Base-by-base conservation (phyloP, 2,888 invertebrate genomes). In the Pachycephus smyrnensis region DNA sequence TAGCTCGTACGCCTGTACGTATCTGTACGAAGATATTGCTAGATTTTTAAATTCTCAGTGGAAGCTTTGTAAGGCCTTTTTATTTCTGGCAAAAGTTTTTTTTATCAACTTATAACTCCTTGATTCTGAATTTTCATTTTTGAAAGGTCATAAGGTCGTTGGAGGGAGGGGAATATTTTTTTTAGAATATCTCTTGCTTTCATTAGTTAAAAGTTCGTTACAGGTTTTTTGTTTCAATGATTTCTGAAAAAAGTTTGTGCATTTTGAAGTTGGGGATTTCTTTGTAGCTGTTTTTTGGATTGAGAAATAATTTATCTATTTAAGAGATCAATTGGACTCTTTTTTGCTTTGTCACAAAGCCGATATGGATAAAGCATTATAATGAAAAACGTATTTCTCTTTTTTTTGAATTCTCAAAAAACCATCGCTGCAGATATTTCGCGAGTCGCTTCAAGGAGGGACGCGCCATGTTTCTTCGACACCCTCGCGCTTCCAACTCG, bases 381-480 rank as follows among this genome's bases (percentile, higher is more conserved):
- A 23, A 55, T 9, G 23, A 37, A 55, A 55, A 55, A 15, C 9
- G 9, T 55, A 55, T 55, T 23, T 23, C 15, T 23, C 23, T 55
- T 36, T 55, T 55, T 23, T 6, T 2, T 23, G 1, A 55, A 55
- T 55, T 55, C 23, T 55, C n/a, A 23, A 30, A 40, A 77, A 75
- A 80, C 73, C 80, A 80, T 81, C 80, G 79, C 55, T 76, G 80
- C 77, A 69, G 78, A 80, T 84, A 82, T 84, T 84, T 85, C 77
- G 80, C 80, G 84, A 82, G 82, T 76, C 78, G 35, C 76, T 33
- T 12, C 9, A 31, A 31, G 71, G 31, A 33, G 71, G 33, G 76
- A 82, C 84, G 80, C 86, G 84, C 85, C 85, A 86, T 84, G 84
- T 84, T 85, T 86, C 82, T 55, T 71, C 75, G 55, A 23, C 55